These are phyloP conservation scores for Eupeodes latifasciatus DNA, from an alignment of 2,888 invertebrate species.

Conservation along the genomic window DNA sequence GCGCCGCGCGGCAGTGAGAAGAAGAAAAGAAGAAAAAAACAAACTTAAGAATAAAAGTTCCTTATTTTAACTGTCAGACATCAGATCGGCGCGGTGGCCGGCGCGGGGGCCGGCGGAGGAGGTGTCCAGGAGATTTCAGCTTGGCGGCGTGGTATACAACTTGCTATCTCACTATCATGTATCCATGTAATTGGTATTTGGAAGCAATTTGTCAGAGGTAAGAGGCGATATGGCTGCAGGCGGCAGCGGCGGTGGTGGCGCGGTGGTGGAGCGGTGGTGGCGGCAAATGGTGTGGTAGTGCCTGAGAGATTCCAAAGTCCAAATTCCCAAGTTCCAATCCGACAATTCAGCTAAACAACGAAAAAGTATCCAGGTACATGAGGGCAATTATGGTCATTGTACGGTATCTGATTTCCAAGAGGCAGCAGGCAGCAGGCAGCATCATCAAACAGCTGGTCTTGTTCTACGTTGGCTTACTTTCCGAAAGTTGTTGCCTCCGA, in stretches of 20 bases:
- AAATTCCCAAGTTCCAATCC: constrained; percentile 31
- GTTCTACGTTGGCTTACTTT: constrained; percentile 37
- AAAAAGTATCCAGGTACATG: constrained; percentile 71
- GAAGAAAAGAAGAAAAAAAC: constrained; percentile 4
- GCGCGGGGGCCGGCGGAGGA: too few species aligned
- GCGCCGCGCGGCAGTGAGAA: neutral
- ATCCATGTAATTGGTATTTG: constrained; percentile 74
- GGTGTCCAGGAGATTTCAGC: neutral
- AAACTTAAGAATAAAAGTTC: constrained; percentile 29
- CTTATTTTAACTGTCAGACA: neutral
- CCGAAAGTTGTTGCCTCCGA: constrained; percentile 1
- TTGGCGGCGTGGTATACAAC: constrained; percentile 16
- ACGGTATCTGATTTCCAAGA: constrained; percentile 74
- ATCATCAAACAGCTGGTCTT: constrained; percentile 29
- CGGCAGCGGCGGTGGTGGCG: neutral
- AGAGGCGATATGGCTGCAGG: neutral
- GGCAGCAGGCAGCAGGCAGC: constrained; percentile 22
- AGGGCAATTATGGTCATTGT: constrained; percentile 75
- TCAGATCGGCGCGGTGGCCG: neutral
- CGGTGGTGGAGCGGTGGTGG: too few species aligned
- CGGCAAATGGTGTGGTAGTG: neutral
- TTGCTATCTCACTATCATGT: constrained; percentile 65
- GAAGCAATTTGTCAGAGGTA: constrained; percentile 74
- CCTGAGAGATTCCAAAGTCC: constrained; percentile 19
- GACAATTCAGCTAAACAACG: constrained; percentile 51